Base-by-base conservation (phyloP, 2,888 invertebrate species). In the Luperina nickerlii region DNA sequence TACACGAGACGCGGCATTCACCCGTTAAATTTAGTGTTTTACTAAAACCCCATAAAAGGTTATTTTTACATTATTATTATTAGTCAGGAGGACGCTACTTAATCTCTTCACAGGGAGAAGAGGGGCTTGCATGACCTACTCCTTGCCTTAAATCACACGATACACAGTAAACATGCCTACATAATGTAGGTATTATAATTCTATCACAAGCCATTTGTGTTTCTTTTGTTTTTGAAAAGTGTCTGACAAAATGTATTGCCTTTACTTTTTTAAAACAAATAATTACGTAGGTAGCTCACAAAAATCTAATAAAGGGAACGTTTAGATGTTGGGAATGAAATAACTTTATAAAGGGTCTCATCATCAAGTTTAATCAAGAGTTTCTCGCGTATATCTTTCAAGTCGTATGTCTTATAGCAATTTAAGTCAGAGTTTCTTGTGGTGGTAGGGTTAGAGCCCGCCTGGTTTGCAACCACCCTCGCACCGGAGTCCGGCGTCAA, bases 91-190 rank as follows among this genome's bases (percentile, higher is more conserved):
- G 15, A 32, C 54, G 51, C 7, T 79, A 2, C 13, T 80, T 18
- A 70, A 70, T 62, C 32, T 32, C n/a, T 51, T n/a, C 11, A 79
- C 78, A 80, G 5, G 42, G 20, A n/a, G n/a, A 45, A 2, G 9
- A 71, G 51, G 20, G 78, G 27, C 0, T 4, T 15, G 15, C 15
- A 60, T 27, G 62, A 32, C 9, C n/a, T 42, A 13, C 20, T n/a
- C 18, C 62, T 15, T n/a, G 38, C 48, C 69, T 8, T 76, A 24
- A 76, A 51, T 76, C 8, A 51, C 27, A 51, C 13, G 24, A 51
- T 27, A 42, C 51, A 45, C 7, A 45, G 32, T 32, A n/a, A n/a
- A 27, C 20, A 4, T 27, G 2, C 1, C 20, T 18, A 18, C 7
- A 2, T 18, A 32, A 32, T 18, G 62, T 27, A 6, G 2, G n/a